Evolutionary conservation across 1,140 invertebrate genomes (phyloP).

Genomic region (honey bee (Apis mellifera)): Amel_HAv3.1 CM009943.2:3156501-3157000

Average conservation of each 20-base stretch:
- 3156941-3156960: slow-evolving; percentile 23
- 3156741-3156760: neutral
- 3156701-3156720: neutral
- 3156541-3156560: slow-evolving; percentile 65
- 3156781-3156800: neutral
- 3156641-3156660: slow-evolving; percentile 77
- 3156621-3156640: slow-evolving; percentile 79
- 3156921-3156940: slow-evolving; percentile 59
- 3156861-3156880: too few species aligned
- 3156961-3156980: slow-evolving; percentile 40
- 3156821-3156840: too few species aligned
- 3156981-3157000: slow-evolving; percentile 52
- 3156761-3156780: slow-evolving; percentile 1
- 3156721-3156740: neutral
- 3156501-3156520: neutral
- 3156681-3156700: slow-evolving; percentile 68
- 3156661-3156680: slow-evolving; percentile 79
- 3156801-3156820: neutral
- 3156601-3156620: slow-evolving; percentile 78
- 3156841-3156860: too few species aligned
- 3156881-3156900: too few species aligned
- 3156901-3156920: slow-evolving; percentile 49
- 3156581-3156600: slow-evolving; percentile 79
- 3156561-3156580: slow-evolving; percentile 73
- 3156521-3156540: slow-evolving; percentile 23